phyloP scores from a whole-genome alignment of 2,888 invertebrate species.

The Apomyelois bistriatella region DNA sequence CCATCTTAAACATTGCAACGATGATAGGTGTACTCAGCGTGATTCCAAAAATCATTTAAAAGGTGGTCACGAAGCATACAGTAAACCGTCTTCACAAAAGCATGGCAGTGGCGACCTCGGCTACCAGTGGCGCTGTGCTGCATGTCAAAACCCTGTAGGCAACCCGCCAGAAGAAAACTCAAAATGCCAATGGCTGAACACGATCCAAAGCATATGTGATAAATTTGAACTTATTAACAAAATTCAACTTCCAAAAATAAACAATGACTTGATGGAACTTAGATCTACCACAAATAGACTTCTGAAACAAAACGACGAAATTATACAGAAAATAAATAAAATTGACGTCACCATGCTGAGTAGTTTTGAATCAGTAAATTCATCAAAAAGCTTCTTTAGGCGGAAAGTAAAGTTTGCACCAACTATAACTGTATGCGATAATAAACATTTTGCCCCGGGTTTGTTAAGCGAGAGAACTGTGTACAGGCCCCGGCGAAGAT shows the following conservation, averaged over 20 bases:
- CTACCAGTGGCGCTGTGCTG: constrained; percentile 51
- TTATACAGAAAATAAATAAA: constrained; percentile 44
- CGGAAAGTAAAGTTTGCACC: constrained; percentile 33
- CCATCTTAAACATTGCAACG: constrained; percentile 37
- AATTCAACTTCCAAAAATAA: constrained; percentile 59
- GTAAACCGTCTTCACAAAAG: neutral
- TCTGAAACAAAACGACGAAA: constrained; percentile 50
- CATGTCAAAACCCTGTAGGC: constrained; percentile 41
- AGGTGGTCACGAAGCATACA: neutral
- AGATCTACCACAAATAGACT: constrained; percentile 48
- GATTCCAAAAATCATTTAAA: constrained; percentile 29
- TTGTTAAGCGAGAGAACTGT: constrained; percentile 34
- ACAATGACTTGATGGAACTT: constrained; percentile 46
- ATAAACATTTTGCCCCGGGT: constrained; percentile 27
- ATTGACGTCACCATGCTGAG: constrained; percentile 22
- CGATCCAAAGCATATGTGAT: constrained; percentile 43
- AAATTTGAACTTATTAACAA: constrained; percentile 62
- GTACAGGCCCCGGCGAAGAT: constrained; percentile 41
- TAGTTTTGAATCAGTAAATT: neutral
- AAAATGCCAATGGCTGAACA: constrained; percentile 25
- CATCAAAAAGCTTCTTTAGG: constrained; percentile 31
- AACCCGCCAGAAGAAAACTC: constrained; percentile 21
- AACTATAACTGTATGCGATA: constrained; percentile 22
- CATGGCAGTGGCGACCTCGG: constrained; percentile 42
- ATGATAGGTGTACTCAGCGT: constrained; percentile 42